Conservation (phyloP, 2,888 invertebrate genomes). For the Melanophora roralis region DNA sequence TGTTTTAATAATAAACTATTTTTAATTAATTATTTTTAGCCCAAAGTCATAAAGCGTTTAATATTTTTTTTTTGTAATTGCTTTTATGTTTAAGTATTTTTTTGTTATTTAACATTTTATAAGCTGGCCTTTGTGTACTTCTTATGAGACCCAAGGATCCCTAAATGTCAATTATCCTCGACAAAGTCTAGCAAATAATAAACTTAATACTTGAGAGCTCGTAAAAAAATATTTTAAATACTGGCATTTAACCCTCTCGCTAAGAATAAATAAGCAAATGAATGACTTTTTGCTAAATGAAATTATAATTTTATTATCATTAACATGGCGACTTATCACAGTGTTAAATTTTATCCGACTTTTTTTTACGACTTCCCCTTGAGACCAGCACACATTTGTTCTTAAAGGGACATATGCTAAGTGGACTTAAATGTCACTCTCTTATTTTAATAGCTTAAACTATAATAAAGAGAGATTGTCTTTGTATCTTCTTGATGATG, state of each 20-base stretch:
- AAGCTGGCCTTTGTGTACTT: conserved; percentile 28
- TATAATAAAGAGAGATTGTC: conserved; percentile 24
- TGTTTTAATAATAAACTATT: background rate
- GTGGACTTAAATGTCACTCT: conserved; percentile 61
- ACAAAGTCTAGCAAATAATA: conserved; percentile 60
- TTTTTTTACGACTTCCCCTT: conserved; percentile 69
- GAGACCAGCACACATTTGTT: conserved; percentile 29
- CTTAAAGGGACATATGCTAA: conserved; percentile 50
- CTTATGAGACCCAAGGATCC: conserved; percentile 42
- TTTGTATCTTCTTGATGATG: conserved; percentile 41
- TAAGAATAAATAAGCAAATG: background rate
- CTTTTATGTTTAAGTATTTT: background rate
- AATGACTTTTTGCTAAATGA: conserved; percentile 61
- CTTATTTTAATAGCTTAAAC: conserved; percentile 43
- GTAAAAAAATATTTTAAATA: conserved; percentile 60
- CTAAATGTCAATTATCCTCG: conserved; percentile 61
- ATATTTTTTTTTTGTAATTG: conserved; percentile 47
- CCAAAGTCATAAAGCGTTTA: conserved; percentile 48
- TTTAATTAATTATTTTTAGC: conserved; percentile 24
- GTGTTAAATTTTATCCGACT: conserved; percentile 64
- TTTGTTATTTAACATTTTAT: conserved; percentile 27
- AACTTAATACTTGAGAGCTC: conserved; percentile 57
- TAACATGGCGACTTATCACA: conserved; percentile 66
- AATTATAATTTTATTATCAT: conserved; percentile 76
- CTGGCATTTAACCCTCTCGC: conserved; percentile 30